A percentile compares a stretch with the other conserved stretches of the same genome.
These are phyloP conservation scores for Auanema sp. DNA, from an alignment of 2,888 invertebrate species.

Conservation along the genomic window DNA sequence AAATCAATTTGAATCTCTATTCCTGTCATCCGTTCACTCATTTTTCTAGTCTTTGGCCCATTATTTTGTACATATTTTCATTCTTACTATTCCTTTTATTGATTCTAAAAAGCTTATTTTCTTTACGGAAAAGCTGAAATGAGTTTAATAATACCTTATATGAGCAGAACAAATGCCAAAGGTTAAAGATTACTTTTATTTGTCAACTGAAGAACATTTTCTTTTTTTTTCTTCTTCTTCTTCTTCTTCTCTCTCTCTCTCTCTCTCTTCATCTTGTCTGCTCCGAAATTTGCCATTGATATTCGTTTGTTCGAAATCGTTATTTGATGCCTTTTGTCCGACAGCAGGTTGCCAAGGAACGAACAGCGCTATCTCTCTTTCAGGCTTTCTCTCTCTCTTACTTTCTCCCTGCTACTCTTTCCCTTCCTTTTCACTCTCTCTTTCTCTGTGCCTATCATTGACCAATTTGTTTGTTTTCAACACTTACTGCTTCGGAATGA, in stretches of 20 bases:
- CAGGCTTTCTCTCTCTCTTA: neutral
- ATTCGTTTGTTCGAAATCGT: neutral
- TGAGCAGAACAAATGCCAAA: too few species aligned
- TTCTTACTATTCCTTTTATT: too few species aligned
- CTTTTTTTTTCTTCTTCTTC: neutral
- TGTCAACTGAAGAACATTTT: neutral
- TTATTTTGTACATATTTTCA: too few species aligned
- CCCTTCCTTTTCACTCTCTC: neutral
- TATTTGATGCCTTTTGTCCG: neutral
- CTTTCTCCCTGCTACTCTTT: neutral
- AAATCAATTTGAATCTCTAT: too few species aligned
- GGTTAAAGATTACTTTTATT: too few species aligned
- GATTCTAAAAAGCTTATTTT: too few species aligned
- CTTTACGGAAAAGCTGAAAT: too few species aligned
- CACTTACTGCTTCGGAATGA: too few species aligned
- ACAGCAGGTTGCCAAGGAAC: neutral
- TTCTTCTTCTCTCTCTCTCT: constrained; percentile 9
- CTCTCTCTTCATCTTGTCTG: neutral
- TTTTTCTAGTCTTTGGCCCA: too few species aligned
- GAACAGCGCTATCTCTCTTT: neutral
- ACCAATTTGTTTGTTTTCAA: too few species aligned
- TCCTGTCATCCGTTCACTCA: too few species aligned
- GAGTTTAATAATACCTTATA: too few species aligned
- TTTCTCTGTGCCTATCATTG: neutral
- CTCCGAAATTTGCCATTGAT: neutral